phyloP scores from a whole-genome alignment of 2,797 vertebrate genomes.

The Scomberomorus guttatus region DNA sequence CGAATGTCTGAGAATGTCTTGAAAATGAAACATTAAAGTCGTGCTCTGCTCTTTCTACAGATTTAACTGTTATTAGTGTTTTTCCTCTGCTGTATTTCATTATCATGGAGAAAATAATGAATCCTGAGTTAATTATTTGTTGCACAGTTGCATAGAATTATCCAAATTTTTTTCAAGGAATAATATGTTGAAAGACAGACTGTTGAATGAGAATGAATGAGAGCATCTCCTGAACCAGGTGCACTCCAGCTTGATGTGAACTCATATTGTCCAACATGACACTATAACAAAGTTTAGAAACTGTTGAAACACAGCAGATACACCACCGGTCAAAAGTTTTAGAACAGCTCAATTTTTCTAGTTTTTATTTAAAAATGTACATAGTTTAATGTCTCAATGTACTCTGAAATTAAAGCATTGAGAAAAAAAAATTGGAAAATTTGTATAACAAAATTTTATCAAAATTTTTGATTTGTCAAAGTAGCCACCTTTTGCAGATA shows the following conservation, averaged over 20 bases:
- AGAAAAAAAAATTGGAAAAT: no score
- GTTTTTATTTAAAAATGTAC: no score
- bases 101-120: background rate
- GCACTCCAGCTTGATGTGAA: background rate
- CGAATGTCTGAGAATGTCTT: background rate
- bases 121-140: background rate
- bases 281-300: no score
- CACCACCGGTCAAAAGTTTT: no score
- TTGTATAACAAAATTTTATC: no score
- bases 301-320: no score
- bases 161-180: background rate
- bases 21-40: background rate
- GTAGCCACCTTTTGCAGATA: no score
- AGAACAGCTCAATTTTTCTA: no score
- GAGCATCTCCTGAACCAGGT: background rate
- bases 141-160: conserved; percentile 1
- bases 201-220: conserved; percentile 1
- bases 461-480: no score
- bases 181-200: background rate
- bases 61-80: background rate
- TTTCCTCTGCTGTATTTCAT: background rate
- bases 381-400: no score
- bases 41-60: background rate
- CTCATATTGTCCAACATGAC: no score
- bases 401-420: no score